A percentile compares a stretch with the other conserved stretches of the same genome.
phyloP scores from a whole-genome alignment of 2,113 vertebrate species.

The Alectura lathami region DNA sequence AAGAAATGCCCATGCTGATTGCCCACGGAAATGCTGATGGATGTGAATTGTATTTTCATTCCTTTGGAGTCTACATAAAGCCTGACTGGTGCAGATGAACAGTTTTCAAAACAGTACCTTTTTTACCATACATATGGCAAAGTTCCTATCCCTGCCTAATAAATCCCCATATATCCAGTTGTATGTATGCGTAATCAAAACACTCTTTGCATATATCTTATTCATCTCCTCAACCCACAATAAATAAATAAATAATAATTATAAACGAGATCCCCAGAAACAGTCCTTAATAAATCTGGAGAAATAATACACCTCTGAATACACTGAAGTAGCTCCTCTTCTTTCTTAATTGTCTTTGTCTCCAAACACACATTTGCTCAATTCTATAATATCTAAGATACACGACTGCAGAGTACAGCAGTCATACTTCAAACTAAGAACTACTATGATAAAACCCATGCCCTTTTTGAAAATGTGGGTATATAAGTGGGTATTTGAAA shows the following conservation, averaged over 20 bases:
- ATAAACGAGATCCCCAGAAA: neutral
- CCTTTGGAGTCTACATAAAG: neutral
- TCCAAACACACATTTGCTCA: constrained; percentile 45
- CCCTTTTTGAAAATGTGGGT: neutral
- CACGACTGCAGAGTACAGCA: constrained; percentile 27
- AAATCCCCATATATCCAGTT: neutral
- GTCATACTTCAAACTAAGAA: constrained; percentile 56
- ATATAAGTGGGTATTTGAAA: neutral
- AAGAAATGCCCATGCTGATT: neutral
- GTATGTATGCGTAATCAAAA: neutral
- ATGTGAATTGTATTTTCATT: neutral
- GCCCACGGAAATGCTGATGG: neutral
- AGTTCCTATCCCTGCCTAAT: neutral
- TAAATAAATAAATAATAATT: neutral
- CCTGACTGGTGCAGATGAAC: neutral
- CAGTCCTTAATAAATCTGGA: neutral
- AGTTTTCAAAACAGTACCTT: neutral
- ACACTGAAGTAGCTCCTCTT: constrained; percentile 9
- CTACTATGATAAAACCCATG: constrained; percentile 23
- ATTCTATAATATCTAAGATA: constrained; percentile 14
- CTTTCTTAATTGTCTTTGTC: constrained; percentile 67
- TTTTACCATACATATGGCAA: neutral
- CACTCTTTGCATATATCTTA: neutral
- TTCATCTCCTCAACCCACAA: constrained; percentile 3
- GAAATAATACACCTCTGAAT: neutral